Conservation (phyloP, 2,113 vertebrate species). For the Sceloporus undulatus region DNA sequence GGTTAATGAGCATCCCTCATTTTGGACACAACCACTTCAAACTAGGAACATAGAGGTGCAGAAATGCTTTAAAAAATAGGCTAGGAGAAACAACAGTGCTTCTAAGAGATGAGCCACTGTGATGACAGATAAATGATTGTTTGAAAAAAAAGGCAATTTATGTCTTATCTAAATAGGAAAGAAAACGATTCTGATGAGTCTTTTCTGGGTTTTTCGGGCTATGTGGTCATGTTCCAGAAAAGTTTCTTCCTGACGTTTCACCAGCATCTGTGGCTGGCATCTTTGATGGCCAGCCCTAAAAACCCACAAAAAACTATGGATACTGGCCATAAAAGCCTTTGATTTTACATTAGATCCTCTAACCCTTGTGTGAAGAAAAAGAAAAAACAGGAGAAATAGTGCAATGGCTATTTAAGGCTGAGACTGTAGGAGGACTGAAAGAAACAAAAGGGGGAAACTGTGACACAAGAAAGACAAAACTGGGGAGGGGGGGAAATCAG, state of each 20-base stretch:
- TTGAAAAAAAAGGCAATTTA: not conserved
- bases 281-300: too few relatives aligned
- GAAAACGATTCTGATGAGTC: not conserved
- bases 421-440: not conserved
- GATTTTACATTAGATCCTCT: not conserved
- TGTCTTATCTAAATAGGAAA: not conserved
- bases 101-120: not conserved
- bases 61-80: slow-evolving; percentile 1
- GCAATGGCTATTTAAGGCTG: not conserved
- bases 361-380: not conserved
- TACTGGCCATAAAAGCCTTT: too few relatives aligned
- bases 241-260: too few relatives aligned
- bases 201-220: too few relatives aligned
- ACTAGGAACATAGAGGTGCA: not conserved
- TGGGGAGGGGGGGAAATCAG: not conserved
- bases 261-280: too few relatives aligned
- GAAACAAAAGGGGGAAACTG: not conserved
- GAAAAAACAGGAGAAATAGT: not conserved
- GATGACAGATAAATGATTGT: not conserved
- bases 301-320: too few relatives aligned
- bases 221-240: too few relatives aligned
- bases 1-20: not conserved
- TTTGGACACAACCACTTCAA: not conserved
- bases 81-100: not conserved
- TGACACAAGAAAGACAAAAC: not conserved